Conservation (phyloP, 2,888 invertebrate species). For the Bibio marci region DNA sequence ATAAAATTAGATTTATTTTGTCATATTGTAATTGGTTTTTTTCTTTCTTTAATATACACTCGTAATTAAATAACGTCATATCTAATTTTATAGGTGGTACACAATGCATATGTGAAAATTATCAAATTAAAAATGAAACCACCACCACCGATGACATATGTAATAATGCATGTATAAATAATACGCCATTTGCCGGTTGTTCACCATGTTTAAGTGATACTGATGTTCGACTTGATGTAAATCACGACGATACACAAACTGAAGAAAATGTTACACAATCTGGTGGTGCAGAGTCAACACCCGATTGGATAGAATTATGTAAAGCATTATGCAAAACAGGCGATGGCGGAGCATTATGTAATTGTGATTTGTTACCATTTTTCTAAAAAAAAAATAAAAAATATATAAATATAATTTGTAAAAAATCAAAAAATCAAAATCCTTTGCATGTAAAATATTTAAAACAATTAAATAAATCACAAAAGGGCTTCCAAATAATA, state of each 20-base stretch:
- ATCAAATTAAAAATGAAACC: no score
- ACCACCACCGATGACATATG: no score
- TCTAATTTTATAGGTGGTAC: no score
- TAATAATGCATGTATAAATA: not conserved
- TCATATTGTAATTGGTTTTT: no score
- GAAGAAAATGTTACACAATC: not conserved
- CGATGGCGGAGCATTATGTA: conserved; percentile 58
- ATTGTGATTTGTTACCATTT: conserved; percentile 52
- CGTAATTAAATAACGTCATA: no score
- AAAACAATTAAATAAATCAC: conserved; percentile 21
- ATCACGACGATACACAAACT: not conserved
- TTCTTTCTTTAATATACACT: no score
- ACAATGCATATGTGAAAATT: no score
- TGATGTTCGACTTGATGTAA: not conserved
- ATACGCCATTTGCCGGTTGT: not conserved
- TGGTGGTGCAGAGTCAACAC: conserved; percentile 14
- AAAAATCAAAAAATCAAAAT: no score
- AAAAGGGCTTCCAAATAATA: conserved; percentile 24
- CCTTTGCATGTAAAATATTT: not conserved
- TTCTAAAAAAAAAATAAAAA: conserved; percentile 14
- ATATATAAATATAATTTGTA: no score
- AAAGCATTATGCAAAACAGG: conserved; percentile 44
- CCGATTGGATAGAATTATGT: conserved; percentile 49
- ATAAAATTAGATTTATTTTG: not conserved
- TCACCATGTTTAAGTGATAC: not conserved